Conservation (phyloP, 2,113 vertebrate species). For the Rafetus swinhoei region DNA sequence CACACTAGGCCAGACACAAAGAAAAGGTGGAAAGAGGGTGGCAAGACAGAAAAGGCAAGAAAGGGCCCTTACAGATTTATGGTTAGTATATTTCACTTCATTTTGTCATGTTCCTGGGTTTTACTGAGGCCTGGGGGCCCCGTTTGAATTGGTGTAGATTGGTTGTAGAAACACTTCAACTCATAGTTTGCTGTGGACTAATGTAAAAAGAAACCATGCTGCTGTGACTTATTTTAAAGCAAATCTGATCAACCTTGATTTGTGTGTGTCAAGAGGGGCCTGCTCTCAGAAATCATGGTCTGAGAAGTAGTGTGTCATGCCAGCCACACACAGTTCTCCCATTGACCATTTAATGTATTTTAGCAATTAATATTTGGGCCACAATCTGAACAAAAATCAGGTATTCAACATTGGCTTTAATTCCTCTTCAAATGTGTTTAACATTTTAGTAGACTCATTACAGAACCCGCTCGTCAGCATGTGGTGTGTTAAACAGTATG, state of each 20-base stretch:
- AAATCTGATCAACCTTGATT: background rate
- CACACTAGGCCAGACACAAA: rapidly evolving
- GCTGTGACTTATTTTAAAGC: background rate
- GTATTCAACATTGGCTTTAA: rapidly evolving
- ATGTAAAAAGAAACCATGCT: background rate
- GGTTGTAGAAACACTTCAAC: background rate
- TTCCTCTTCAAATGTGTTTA: background rate
- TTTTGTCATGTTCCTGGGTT: background rate
- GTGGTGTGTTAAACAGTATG: background rate
- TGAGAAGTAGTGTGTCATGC: background rate
- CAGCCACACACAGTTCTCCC: background rate
- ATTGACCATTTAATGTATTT: too few species aligned
- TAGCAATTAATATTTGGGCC: rapidly evolving
- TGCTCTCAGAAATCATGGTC: background rate
- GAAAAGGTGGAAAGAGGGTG: rapidly evolving
- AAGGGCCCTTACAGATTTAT: background rate
- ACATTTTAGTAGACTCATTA: background rate
- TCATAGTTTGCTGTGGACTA: background rate
- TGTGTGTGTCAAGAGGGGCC: background rate
- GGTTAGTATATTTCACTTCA: background rate
- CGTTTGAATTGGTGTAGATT: rapidly evolving
- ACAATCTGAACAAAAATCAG: background rate
- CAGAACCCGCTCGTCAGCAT: background rate
- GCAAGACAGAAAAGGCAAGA: background rate
- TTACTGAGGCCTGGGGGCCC: background rate